phyloP scores from a whole-genome alignment of 2,888 invertebrate species.

The Esperia sulphurella region DNA sequence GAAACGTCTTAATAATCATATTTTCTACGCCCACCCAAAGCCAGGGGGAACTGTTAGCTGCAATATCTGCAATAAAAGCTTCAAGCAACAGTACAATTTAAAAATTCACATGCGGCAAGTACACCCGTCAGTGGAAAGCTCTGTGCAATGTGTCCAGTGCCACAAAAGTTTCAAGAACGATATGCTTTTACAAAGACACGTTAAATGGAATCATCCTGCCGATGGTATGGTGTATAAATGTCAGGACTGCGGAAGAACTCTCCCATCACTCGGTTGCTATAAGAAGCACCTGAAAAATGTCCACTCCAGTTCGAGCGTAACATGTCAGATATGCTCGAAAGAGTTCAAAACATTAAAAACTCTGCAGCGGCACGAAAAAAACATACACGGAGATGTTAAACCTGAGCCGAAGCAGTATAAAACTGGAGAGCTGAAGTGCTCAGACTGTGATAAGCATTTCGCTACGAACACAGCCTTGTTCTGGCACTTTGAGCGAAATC shows the following conservation, averaged over 20 bases:
- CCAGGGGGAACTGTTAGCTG: conserved; percentile 28
- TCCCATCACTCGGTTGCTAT: conserved; percentile 25
- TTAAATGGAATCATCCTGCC: conserved; percentile 33
- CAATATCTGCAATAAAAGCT: conserved; percentile 29
- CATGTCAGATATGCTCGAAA: conserved; percentile 18
- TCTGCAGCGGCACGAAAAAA: conserved; percentile 14
- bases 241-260: conserved; percentile 25
- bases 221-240: conserved; percentile 37
- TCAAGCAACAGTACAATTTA: conserved; percentile 32
- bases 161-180: conserved; percentile 32
- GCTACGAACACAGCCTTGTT: conserved; percentile 23
- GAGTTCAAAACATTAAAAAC: conserved; percentile 17
- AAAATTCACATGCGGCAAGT: conserved; percentile 37
- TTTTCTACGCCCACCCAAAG: conserved; percentile 35
- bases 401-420: conserved; percentile 11
- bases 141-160: conserved; percentile 28
- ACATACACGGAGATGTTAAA: conserved; percentile 10
- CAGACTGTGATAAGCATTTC: conserved; percentile 22
- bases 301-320: conserved; percentile 16
- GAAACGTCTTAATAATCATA: conserved; percentile 35
- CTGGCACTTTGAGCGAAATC: conserved; percentile 30
- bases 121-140: conserved; percentile 23
- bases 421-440: conserved; percentile 21
- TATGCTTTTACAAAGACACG: conserved; percentile 34
- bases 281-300: conserved; percentile 33